A percentile compares a stretch with the other conserved stretches of the same genome.
These are phyloP conservation scores for Alligator sinensis DNA, from an alignment of 2,113 vertebrate species.

Conservation along the genomic window DNA sequence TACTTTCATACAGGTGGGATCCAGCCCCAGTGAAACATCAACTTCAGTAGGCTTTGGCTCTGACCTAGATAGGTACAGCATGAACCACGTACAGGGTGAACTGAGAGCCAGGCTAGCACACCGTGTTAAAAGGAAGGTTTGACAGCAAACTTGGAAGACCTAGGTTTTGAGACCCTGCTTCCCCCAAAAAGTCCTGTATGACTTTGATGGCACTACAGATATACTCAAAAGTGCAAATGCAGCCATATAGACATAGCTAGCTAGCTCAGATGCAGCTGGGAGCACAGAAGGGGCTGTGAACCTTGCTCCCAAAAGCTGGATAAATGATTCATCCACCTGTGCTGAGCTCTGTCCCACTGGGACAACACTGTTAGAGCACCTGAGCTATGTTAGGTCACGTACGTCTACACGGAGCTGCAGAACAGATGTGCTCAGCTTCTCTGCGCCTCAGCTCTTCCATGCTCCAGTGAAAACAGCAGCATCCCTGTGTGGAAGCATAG, in stretches of 20 bases:
- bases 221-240: too few species aligned
- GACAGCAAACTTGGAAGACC: background rate
- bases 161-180: background rate
- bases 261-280: too few species aligned
- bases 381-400: too few species aligned
- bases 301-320: too few species aligned
- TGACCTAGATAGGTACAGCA: background rate
- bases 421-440: background rate
- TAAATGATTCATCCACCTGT: too few species aligned
- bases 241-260: too few species aligned
- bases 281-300: too few species aligned
- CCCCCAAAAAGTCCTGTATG: background rate
- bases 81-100: background rate
- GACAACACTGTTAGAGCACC: too few species aligned
- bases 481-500: too few species aligned
- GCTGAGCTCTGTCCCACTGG: too few species aligned
- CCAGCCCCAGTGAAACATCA: background rate
- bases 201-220: background rate
- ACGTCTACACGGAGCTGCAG: too few species aligned
- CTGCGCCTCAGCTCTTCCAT: background rate
- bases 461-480: background rate
- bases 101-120: background rate
- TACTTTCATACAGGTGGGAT: too few species aligned
- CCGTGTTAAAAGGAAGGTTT: background rate
- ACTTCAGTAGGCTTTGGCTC: background rate